Percentiles rank a stretch among this genome's conserved stretches.
These are phyloP conservation scores for Globia sparganii DNA, from an alignment of 2,888 invertebrate genomes.

Conservation along the genomic window DNA sequence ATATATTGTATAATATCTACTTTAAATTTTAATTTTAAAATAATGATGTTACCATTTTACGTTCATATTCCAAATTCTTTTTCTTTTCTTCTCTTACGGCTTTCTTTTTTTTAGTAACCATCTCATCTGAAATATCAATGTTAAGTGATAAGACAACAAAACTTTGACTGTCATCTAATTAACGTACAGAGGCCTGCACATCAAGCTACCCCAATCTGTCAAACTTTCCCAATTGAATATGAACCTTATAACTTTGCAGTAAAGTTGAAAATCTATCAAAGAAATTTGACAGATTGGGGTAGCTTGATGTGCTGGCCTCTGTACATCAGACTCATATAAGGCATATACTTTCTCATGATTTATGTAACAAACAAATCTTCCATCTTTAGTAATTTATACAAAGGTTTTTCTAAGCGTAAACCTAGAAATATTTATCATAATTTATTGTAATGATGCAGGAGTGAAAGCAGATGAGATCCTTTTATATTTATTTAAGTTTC, in stretches of 20 bases:
- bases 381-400: conserved; percentile 43
- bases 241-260: no score
- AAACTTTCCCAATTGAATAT: no score
- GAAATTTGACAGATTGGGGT: no score
- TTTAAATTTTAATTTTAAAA: not conserved
- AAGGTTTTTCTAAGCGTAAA: conserved; percentile 44
- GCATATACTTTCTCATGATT: conserved; percentile 15
- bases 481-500: not conserved
- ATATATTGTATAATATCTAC: conserved; percentile 22
- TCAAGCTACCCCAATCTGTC: no score
- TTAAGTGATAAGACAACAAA: not conserved
- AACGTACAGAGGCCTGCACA: no score
- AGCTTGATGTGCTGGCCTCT: no score
- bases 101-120: conserved; percentile 90
- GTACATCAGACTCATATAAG: not conserved
- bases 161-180: not conserved
- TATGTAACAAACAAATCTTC: conserved; percentile 37
- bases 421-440: conserved; percentile 32
- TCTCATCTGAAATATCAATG: conserved; percentile 84
- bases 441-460: conserved; percentile 20
- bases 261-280: no score
- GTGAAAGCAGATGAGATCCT: conserved; percentile 46
- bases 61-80: conserved; percentile 86
- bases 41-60: conserved; percentile 88
- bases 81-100: conserved; percentile 86